Base-by-base conservation (phyloP, 2,797 vertebrate species). In the Glossophaga mutica region DNA sequence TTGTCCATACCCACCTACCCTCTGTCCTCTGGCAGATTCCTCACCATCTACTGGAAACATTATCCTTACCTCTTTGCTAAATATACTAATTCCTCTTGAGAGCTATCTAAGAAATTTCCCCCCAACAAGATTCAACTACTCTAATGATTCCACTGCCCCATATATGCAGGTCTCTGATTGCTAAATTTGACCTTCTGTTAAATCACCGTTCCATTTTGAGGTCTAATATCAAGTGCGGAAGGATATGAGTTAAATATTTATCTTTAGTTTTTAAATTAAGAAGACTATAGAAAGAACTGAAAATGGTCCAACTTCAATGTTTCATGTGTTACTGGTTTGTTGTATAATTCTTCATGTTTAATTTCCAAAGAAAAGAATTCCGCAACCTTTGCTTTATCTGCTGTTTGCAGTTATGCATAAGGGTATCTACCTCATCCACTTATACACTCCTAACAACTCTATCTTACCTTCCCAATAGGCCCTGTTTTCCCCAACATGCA, bases 361-460 rank as follows among this genome's bases (percentile, higher is more conserved):
- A 88, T 94, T 96, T 94, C 46, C 87, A 55, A 97, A 98, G 97
- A 92, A 79, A 94, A 96, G 90, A 96, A 59, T 95, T 96, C 96
- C 79, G 94, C 92, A 98, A 94, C 74, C 78, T 96, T 97, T 85
- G 65, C 26, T 96, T 96, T 96, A 57, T 92, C 89, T 89, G 1
- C 81, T 88, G 90, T 59, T 90, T 57, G 76, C 78, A 90, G 91
- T 92, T 85, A 83, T 83, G 50, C 95, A 16, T 90, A 94, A 97
- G 91, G 71, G 97, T 81, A 29, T 44, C 65, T n/a, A 34, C 37
- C 73, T 57, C 32, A n/a, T 92, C 85, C 85, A 10, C 16, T 67
- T 93, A 90, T 76, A 87, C 32, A 76, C 5, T 73, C 48, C 29
- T 74, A 32, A 68, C 87, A 48, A 65, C 73, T 95, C 26, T 78